Base-by-base conservation (phyloP, 2,888 invertebrate species). In the Troides helena region DNA sequence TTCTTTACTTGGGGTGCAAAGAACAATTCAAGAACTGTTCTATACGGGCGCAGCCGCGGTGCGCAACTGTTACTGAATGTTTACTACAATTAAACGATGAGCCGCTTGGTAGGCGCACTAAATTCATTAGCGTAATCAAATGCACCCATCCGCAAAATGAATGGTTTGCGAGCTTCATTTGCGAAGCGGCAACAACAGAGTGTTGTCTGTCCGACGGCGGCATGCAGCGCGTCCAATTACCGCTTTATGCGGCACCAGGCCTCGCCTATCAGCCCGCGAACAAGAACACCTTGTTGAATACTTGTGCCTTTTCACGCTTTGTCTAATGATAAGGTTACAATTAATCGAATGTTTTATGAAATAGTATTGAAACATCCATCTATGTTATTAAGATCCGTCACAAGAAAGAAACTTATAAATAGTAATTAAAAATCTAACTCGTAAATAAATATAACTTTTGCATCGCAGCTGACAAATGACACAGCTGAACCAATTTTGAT, bases 61-160 rank as follows among this genome's bases (percentile, higher is more conserved):
- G 50, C 0, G 17, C 17, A 50, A 18, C 17, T 50, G 18, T 50
- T 14, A 17, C 30, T 53, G 18, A 36, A 67, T 56, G 17, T 23
- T 10, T 53, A 39, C n/a, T 56, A 56, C 17, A 79, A 77, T 75
- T 75, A 80, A 74, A 77, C 67, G 71, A 74, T 71, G 73, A 72
- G 71, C 73, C 77, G 81, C 79, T 80, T 82, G 77, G 79, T 83
- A 81, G 74, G 74, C 76, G 74, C 71, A 76, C 81, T 76, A 82
- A 79, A 85, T 73, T 65, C 70, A 72, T 69, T 80, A 80, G 80
- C 80, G 82, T 83, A 86, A 87, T 85, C 75, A 80, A 77, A 80
- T 68, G 80, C 83, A 85, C 75, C 86, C 80, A 81, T 76, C 80
- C 86, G 83, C 76, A 76, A 85, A 90, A 90, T 89, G 81, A 88